A percentile compares a stretch with the other conserved stretches of the same genome.
These are phyloP conservation scores for Poeciliopsis retropinna DNA, from an alignment of 2,113 vertebrate species.

Conservation along the genomic window DNA sequence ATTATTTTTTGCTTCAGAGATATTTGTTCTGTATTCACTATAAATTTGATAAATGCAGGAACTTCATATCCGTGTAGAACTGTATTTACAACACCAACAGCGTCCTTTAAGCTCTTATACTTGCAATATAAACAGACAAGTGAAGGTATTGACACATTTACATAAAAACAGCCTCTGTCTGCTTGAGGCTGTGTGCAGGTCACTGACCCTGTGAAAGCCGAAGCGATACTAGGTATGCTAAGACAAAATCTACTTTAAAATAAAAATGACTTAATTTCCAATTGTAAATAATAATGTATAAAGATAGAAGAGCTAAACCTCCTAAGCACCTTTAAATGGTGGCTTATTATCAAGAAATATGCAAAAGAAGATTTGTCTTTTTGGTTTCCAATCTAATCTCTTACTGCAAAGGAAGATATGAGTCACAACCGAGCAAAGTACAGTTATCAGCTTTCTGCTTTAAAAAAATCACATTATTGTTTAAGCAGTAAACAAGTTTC, in stretches of 20 bases:
- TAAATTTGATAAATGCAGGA: background rate
- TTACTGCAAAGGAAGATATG: slow-evolving; percentile 51
- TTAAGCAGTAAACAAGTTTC: slow-evolving; percentile 3
- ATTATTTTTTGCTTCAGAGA: background rate
- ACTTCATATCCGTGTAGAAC: background rate
- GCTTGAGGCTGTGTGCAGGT: slow-evolving; percentile 16
- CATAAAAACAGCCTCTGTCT: slow-evolving; percentile 61
- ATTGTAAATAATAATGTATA: background rate
- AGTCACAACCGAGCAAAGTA: slow-evolving; percentile 63
- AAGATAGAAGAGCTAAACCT: no score
- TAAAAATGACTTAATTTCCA: background rate
- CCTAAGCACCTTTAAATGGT: no score
- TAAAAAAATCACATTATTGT: slow-evolving; percentile 1
- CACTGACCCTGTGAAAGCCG: slow-evolving; percentile 16
- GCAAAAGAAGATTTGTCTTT: background rate
- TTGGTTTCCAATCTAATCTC: slow-evolving; percentile 59
- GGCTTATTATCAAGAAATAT: background rate
- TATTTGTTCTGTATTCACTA: background rate
- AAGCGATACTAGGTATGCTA: slow-evolving; percentile 12
- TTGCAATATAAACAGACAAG: slow-evolving; percentile 30
- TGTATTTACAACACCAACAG: slow-evolving; percentile 10
- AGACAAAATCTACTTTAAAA: background rate
- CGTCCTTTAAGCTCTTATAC: slow-evolving; percentile 36
- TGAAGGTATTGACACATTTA: slow-evolving; percentile 44
- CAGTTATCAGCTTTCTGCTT: background rate